Conservation (phyloP, 2,797 vertebrate species). For the Uromys caudimaculatus region DNA sequence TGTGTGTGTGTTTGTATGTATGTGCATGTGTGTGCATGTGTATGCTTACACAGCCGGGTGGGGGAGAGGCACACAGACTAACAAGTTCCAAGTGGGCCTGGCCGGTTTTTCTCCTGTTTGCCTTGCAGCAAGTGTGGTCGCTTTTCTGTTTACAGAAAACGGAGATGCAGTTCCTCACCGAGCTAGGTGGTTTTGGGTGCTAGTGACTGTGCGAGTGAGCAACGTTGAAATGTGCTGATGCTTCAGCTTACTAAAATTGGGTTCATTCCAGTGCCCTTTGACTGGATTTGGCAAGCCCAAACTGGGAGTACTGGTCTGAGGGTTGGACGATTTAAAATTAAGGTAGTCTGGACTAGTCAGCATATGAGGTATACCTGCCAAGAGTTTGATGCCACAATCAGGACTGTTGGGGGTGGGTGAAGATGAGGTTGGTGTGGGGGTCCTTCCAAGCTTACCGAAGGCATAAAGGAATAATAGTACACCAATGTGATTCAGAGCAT, state of each 20-base stretch:
- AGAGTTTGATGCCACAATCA: background rate
- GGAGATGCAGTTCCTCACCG: conserved; percentile 16
- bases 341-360: background rate
- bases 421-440: too few species aligned
- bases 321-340: background rate
- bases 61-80: background rate
- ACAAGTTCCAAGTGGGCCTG: background rate
- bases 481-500: background rate
- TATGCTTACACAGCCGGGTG: background rate
- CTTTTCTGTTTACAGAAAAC: background rate
- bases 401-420: background rate
- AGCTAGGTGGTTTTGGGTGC: conserved; percentile 3
- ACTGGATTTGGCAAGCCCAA: conserved; percentile 31
- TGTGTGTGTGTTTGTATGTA: background rate
- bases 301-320: background rate
- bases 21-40: accelerated
- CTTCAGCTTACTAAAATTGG: conserved; percentile 25
- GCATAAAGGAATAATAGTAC: background rate
- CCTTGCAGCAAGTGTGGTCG: background rate
- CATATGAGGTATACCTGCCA: background rate
- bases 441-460: background rate
- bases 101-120: background rate
- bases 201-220: background rate
- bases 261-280: background rate
- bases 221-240: background rate